Percentiles rank a stretch among this genome's conserved stretches.
Conservation (phyloP, 2,888 invertebrate genomes). For the Bugulina stolonifera region DNA sequence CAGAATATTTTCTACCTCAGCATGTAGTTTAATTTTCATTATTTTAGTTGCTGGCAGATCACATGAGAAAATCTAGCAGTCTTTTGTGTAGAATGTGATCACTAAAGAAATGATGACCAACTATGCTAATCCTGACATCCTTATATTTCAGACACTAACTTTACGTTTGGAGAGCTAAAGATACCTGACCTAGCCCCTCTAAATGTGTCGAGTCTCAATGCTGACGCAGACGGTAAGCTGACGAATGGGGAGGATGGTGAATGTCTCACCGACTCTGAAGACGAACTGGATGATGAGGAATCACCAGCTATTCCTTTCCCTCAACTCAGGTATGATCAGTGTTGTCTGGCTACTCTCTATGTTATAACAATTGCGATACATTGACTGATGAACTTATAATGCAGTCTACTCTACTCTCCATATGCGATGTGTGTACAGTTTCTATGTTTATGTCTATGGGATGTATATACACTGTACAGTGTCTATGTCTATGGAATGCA, state of each 20-base stretch:
- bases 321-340: constrained; percentile 4
- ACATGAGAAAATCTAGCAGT: too few species aligned
- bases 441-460: background rate
- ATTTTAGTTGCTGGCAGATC: too few species aligned
- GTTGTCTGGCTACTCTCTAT: too few species aligned
- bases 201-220: background rate
- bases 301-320: constrained; percentile 26
- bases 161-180: background rate
- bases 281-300: constrained; percentile 11
- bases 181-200: background rate
- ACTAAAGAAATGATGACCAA: too few species aligned
- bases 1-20: too few species aligned
- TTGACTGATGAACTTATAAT: too few species aligned
- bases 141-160: background rate
- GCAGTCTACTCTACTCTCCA: too few species aligned
- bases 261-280: background rate
- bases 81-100: too few species aligned
- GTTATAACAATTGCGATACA: too few species aligned
- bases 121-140: too few species aligned
- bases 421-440: background rate
- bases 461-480: background rate
- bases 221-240: constrained; percentile 24
- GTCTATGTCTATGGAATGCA: background rate
- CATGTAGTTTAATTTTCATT: too few species aligned
- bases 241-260: constrained; percentile 28